These are phyloP conservation scores for Laothoe populi DNA, from an alignment of 2,888 invertebrate species.

Conservation along the genomic window DNA sequence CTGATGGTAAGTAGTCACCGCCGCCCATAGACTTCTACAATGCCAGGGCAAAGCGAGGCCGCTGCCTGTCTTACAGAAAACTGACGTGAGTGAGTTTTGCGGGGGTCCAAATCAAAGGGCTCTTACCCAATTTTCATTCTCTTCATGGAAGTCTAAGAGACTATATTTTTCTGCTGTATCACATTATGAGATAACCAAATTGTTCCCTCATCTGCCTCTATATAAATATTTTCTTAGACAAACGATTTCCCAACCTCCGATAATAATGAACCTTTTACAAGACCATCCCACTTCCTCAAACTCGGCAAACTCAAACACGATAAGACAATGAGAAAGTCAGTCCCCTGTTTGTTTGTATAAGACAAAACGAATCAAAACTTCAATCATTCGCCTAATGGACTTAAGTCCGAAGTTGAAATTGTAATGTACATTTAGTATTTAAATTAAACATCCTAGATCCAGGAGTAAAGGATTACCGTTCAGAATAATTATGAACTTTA, in stretches of 20 bases:
- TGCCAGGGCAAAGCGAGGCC: too few relatives aligned
- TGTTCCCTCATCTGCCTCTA: too few relatives aligned
- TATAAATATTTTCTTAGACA: too few relatives aligned
- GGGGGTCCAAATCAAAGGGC: too few relatives aligned
- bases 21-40: too few relatives aligned
- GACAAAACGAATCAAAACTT: conserved; percentile 22
- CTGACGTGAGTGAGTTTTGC: too few relatives aligned
- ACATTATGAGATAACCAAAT: too few relatives aligned
- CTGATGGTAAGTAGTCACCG: too few relatives aligned
- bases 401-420: conserved; percentile 7
- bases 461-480: conserved; percentile 3
- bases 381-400: conserved; percentile 7
- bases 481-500: background rate
- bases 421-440: conserved; percentile 23
- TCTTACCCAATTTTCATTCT: too few relatives aligned
- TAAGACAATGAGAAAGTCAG: conserved; percentile 1
- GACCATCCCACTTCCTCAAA: background rate
- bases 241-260: background rate
- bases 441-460: conserved; percentile 21
- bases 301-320: background rate
- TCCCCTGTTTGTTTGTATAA: conserved; percentile 7
- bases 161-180: too few relatives aligned
- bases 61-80: too few relatives aligned
- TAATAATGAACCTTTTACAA: background rate
- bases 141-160: too few relatives aligned